Evolutionary conservation across 2,113 vertebrate genomes (phyloP), one percentile per base, ranked within the genome.

Genomic region (Saccopteryx leptura): DNA sequence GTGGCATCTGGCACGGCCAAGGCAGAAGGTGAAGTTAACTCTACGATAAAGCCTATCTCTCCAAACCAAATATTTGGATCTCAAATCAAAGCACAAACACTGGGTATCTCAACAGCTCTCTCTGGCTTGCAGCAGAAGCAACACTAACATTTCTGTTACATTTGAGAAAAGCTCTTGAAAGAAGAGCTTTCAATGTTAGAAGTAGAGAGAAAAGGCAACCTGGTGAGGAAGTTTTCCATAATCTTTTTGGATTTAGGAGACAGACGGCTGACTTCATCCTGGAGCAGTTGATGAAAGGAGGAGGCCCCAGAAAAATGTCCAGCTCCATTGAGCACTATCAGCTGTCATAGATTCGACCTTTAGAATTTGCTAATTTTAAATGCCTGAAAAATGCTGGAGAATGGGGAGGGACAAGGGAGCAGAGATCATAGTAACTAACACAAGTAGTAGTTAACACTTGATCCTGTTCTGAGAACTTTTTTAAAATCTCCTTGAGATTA

Each of bases 11-110:
- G 24, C 63, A 48, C 12, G 69, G 39, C 8, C 17, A 79, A 65
- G 18, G 71, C n/a, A 66, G 28, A 94, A 93, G 74, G 48, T 19
- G 4, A 88, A 63, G 24, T 48, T 33, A 48, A 85, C 39, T 85
- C 10, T 31, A 66, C 66, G n/a, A 56, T 56, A 91, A 52, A 87
- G 12, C 23, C 74, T 71, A 0, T 75, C 48, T 89, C 74, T 95
- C 90, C 88, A 93, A 82, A 87, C 19, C 24, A 84, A 91, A 76
- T 82, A 90, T 66, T 79, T 75, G 39, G 50, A 26, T 61, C 28
- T 63, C 76, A 87, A 54, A 69, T 71, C 46, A 78, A 78, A 86
- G 71, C 33, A 50, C n/a, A 52, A 79, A 91, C 54, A 13, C 76
- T 39, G 54, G 65, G n/a, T 15, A 84, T 90, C 79, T 84, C 89